phyloP scores from a whole-genome alignment of 2,113 vertebrate species.

The Rousettus leschenaultii region DNA sequence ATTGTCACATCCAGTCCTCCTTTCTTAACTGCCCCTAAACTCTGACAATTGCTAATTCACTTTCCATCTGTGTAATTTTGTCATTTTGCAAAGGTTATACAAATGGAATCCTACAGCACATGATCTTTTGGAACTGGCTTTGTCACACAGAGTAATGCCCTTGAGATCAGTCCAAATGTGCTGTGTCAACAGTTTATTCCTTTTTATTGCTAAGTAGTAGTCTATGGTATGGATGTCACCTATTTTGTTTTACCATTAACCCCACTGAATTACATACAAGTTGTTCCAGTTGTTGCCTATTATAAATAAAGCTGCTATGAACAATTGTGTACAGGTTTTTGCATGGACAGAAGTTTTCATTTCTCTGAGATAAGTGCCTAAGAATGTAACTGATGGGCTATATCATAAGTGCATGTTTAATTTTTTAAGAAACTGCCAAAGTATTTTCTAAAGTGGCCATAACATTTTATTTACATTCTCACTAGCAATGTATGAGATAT shows the following conservation, averaged over 20 bases:
- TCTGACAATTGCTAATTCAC: neutral
- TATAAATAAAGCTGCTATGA: neutral
- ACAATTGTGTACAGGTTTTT: neutral
- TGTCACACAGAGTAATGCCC: neutral
- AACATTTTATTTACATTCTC: constrained; percentile 28
- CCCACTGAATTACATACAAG: neutral
- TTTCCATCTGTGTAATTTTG: neutral
- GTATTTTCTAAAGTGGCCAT: neutral
- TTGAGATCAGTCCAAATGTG: neutral
- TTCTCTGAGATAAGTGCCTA: neutral
- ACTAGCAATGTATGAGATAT: neutral
- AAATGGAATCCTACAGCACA: neutral
- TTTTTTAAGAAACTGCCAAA: neutral
- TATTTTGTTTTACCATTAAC: neutral
- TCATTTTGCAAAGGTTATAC: neutral
- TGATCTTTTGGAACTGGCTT: neutral
- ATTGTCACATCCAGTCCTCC: neutral
- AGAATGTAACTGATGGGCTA: neutral
- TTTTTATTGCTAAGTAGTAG: neutral
- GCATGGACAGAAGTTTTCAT: neutral
- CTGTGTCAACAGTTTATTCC: neutral
- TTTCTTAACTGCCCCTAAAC: neutral
- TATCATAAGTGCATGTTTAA: neutral
- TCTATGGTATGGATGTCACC: neutral
- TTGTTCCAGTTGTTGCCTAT: neutral